Percentiles rank a stretch among this genome's conserved stretches.
Evolutionary conservation across 1,140 invertebrate species (phyloP).

Genomic region (Paraescarpia echinospica): DNA sequence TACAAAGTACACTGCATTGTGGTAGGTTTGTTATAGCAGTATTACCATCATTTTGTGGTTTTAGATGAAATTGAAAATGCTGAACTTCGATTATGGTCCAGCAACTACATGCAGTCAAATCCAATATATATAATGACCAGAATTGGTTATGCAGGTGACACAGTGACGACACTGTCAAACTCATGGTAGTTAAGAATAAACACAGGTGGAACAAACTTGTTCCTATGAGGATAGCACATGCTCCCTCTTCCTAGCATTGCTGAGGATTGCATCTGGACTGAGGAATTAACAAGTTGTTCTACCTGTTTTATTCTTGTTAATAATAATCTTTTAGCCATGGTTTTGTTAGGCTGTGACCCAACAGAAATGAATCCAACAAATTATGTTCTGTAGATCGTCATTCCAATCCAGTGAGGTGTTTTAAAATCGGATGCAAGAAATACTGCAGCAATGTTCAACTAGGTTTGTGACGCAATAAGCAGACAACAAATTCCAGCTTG

Average conservation of each 20-base stretch:
- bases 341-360: too few relatives aligned
- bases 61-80: neutral
- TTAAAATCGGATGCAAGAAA: neutral
- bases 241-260: conserved; percentile 30
- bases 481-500: neutral
- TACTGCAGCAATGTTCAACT: neutral
- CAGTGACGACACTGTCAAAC: neutral
- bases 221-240: conserved; percentile 27
- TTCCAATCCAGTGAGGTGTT: neutral
- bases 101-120: too few relatives aligned
- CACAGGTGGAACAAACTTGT: neutral
- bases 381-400: too few relatives aligned
- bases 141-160: too few relatives aligned
- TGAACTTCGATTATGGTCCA: too few relatives aligned
- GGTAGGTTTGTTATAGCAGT: neutral
- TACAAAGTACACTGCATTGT: too few relatives aligned
- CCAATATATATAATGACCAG: too few relatives aligned
- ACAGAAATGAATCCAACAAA: too few relatives aligned
- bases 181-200: neutral
- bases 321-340: too few relatives aligned
- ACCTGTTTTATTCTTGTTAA: neutral
- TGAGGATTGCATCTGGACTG: conserved; percentile 17
- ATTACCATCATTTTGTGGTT: neutral
- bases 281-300: neutral
- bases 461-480: neutral